Evolutionary conservation across 92 coral and sea anemone genomes (phyloP).

Genomic region (Porites lobata): DNA sequence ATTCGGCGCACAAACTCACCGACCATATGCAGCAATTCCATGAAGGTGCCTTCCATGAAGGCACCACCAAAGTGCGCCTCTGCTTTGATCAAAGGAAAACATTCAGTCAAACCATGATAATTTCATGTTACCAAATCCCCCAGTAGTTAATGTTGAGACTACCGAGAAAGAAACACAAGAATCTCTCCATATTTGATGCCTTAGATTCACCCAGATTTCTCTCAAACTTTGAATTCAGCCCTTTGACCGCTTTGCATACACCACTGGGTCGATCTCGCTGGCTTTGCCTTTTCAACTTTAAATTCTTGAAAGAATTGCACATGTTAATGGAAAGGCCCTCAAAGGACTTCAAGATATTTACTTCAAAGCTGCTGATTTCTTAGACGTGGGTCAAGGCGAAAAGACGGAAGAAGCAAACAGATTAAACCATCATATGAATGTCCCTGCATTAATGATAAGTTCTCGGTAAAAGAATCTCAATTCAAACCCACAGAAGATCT

Average conservation of each 20-base stretch:
- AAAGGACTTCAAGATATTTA: conserved; percentile 51
- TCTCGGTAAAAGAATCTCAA: conserved; percentile 49
- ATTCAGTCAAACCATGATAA: conserved; percentile 52
- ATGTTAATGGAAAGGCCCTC: conserved; percentile 45
- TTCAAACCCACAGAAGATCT: conserved; percentile 53
- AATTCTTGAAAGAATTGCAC: conserved; percentile 24
- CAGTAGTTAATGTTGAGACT: conserved; percentile 41
- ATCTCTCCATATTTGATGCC: conserved; percentile 58
- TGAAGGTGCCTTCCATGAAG: too few species aligned
- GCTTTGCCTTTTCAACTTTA: too few species aligned
- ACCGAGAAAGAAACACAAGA: conserved; percentile 41
- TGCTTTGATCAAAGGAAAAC: not conserved
- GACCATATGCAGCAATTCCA: too few species aligned
- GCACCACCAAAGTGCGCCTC: too few species aligned
- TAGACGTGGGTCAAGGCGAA: conserved; percentile 50
- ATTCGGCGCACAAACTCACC: too few species aligned
- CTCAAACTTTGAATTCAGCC: conserved; percentile 47
- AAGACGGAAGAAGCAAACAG: conserved; percentile 56
- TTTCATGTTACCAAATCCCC: conserved; percentile 46
- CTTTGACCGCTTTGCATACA: conserved; percentile 40
- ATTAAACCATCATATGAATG: conserved; percentile 39
- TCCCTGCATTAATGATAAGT: conserved; percentile 38
- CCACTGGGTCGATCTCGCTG: too few species aligned
- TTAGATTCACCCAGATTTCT: conserved; percentile 55
- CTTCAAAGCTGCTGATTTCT: conserved; percentile 58